Conservation (phyloP, 2,797 vertebrate genomes). For the Perodicticus potto region DNA sequence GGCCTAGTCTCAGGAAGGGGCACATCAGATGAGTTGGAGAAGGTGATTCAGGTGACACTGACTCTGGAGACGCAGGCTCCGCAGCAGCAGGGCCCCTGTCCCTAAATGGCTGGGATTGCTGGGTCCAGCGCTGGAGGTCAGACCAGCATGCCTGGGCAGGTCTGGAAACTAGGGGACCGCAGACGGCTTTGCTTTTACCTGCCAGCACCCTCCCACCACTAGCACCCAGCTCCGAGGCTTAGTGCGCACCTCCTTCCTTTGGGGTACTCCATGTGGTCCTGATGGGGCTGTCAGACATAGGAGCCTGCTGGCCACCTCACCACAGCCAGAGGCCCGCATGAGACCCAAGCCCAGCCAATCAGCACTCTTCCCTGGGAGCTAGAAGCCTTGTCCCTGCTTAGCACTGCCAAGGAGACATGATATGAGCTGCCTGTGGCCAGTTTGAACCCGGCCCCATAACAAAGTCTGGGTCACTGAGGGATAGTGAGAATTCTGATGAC, state of each 20-base stretch:
- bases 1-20: not conserved
- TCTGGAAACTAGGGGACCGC: not conserved
- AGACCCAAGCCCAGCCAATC: not conserved
- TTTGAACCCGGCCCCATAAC: not conserved
- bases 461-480: not conserved
- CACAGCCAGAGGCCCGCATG: not conserved
- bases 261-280: too few relatives aligned
- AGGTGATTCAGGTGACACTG: not conserved
- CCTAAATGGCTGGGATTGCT: not conserved
- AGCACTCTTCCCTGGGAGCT: not conserved
- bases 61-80: not conserved
- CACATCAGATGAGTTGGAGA: not conserved
- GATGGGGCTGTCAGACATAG: not conserved
- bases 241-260: not conserved
- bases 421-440: not conserved
- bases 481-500: not conserved
- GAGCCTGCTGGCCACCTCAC: not conserved
- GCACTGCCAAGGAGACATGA: not conserved
- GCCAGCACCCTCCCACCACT: not conserved
- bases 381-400: not conserved
- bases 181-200: not conserved
- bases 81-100: not conserved
- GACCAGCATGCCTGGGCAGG: not conserved
- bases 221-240: not conserved
- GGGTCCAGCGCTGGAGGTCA: not conserved